Conservation (phyloP, 1,140 invertebrate genomes). For the Zaprionus lachaisei region DNA sequence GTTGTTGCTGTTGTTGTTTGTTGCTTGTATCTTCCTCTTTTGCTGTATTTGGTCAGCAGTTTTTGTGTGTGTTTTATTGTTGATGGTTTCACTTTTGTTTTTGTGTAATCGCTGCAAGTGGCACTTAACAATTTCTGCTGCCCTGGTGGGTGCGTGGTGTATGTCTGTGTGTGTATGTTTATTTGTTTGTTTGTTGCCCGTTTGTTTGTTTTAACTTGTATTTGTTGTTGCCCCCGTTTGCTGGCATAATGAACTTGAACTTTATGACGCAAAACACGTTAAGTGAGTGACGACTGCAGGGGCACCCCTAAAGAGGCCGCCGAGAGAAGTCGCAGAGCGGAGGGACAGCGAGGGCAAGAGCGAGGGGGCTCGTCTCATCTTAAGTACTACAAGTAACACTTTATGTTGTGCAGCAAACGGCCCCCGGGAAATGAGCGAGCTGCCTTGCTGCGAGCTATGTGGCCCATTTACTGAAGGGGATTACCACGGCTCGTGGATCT, state of each 20-base stretch:
- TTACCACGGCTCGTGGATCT: slow-evolving; percentile 17
- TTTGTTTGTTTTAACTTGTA: slow-evolving; percentile 38
- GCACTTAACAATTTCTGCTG: slow-evolving; percentile 59
- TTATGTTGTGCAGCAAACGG: slow-evolving; percentile 34
- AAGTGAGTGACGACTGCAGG: slow-evolving; percentile 60
- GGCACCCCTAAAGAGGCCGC: background rate
- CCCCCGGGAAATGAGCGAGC: slow-evolving; percentile 22
- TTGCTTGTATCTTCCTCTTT: slow-evolving; percentile 22
- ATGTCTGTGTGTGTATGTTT: slow-evolving; percentile 13
- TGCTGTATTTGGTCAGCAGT: slow-evolving; percentile 34
- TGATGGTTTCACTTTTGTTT: slow-evolving; percentile 48
- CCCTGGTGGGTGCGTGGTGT: slow-evolving; percentile 42
- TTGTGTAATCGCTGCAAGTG: slow-evolving; percentile 75
- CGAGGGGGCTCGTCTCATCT: background rate
- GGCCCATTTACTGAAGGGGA: slow-evolving; percentile 16
- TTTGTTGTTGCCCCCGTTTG: slow-evolving; percentile 36
- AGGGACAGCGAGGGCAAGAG: no score
- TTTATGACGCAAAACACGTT: slow-evolving; percentile 80
- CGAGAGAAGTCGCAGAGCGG: background rate
- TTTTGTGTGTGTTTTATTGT: slow-evolving; percentile 34
- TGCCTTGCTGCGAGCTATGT: slow-evolving; percentile 6
- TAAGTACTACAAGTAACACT: slow-evolving; percentile 38
- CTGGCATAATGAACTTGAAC: slow-evolving; percentile 78
- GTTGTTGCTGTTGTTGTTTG: slow-evolving; percentile 3
- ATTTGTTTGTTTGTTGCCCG: slow-evolving; percentile 50